Conservation (phyloP, 2,113 vertebrate genomes). For the Onychostruthus taczanowskii region DNA sequence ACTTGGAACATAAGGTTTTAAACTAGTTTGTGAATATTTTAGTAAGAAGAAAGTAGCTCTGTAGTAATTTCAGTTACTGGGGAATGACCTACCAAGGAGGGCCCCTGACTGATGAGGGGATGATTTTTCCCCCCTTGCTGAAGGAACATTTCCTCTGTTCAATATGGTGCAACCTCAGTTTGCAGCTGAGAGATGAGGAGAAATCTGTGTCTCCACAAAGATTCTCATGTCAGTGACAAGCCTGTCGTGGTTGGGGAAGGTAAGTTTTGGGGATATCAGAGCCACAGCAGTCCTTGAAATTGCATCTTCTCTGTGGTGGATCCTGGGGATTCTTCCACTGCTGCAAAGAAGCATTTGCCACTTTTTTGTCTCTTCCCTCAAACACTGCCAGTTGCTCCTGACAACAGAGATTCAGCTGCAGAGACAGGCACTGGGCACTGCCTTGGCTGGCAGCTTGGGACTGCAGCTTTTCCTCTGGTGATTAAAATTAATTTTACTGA, state of each 20-base stretch:
- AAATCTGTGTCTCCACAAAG: not conserved
- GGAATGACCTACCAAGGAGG: not conserved
- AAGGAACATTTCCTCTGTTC: not conserved
- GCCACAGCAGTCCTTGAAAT: not conserved
- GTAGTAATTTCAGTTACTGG: not conserved
- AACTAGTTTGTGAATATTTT: not conserved
- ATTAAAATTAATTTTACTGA: not conserved
- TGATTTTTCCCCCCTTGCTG: accelerated
- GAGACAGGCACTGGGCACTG: not conserved
- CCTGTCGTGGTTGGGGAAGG: not conserved
- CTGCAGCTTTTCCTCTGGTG: not conserved
- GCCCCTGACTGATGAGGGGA: not conserved
- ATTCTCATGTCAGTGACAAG: not conserved
- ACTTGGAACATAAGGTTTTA: not conserved
- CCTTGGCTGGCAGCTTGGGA: not conserved
- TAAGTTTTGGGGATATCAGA: not conserved
- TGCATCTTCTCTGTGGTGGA: not conserved
- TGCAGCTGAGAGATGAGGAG: not conserved
- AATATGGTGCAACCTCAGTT: not conserved
- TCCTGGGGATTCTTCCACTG: not conserved
- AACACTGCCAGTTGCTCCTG: not conserved
- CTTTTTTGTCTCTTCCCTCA: not conserved
- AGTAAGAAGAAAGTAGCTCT: not conserved
- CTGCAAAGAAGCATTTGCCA: not conserved
- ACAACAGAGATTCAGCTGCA: not conserved